Conservation (phyloP, 1,140 invertebrate species). For the Triops cancriformis region DNA sequence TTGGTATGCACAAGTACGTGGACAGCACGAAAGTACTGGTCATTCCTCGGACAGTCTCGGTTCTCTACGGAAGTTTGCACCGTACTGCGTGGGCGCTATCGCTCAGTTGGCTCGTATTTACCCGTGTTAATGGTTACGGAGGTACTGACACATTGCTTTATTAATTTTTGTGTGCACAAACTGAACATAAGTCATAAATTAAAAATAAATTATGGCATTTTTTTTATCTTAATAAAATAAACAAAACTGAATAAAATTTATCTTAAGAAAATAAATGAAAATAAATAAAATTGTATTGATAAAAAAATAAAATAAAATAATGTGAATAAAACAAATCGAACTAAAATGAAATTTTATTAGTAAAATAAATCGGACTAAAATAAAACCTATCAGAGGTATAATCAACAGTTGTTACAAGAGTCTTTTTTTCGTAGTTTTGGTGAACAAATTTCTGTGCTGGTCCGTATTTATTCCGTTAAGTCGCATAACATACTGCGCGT, state of each 20-base stretch:
- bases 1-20: conserved; percentile 44
- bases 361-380: too few species aligned
- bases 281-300: too few species aligned
- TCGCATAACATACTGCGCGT: conserved; percentile 60
- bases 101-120: conserved; percentile 61
- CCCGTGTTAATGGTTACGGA: conserved; percentile 66
- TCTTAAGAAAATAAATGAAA: too few species aligned
- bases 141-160: conserved; percentile 42
- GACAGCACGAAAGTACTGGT: conserved; percentile 29
- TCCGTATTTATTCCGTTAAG: conserved; percentile 56
- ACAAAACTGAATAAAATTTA: too few species aligned
- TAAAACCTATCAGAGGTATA: too few species aligned
- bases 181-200: background rate
- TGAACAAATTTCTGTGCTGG: conserved; percentile 56
- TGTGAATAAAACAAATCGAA: too few species aligned
- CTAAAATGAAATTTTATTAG: too few species aligned
- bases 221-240: too few species aligned
- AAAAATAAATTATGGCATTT: too few species aligned
- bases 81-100: conserved; percentile 51
- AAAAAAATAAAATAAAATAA: too few species aligned
- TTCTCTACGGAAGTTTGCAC: conserved; percentile 53
- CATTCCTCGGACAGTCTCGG: conserved; percentile 33
- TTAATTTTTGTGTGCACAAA: too few species aligned
- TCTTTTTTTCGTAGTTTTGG: conserved; percentile 45
- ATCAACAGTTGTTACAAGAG: too few species aligned